phyloP scores from a whole-genome alignment of 2,797 vertebrate species.

The Gymnoscopelus braueri region DNA sequence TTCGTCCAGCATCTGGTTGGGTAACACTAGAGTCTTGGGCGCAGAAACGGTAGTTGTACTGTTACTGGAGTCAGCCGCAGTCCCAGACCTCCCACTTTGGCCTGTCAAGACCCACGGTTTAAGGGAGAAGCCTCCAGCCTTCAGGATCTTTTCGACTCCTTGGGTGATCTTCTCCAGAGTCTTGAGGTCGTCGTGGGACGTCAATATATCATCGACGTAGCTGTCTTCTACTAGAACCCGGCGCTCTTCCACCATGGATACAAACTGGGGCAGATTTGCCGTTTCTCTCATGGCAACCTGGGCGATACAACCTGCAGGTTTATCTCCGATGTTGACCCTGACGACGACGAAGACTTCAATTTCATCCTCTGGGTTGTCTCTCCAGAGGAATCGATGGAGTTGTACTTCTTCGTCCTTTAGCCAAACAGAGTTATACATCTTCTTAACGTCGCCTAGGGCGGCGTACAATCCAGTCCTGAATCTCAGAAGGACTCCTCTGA shows the following conservation, averaged over 20 bases:
- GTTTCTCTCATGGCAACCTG: slow-evolving; percentile 21
- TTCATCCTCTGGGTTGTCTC: slow-evolving; percentile 22
- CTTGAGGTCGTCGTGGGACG: not conserved
- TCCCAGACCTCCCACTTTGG: slow-evolving; percentile 12
- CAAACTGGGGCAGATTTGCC: slow-evolving; percentile 16
- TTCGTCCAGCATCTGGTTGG: slow-evolving; percentile 19
- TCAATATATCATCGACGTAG: slow-evolving; percentile 17
- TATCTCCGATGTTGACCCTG: slow-evolving; percentile 23
- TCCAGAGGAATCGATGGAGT: slow-evolving; percentile 37
- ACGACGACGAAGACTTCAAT: slow-evolving; percentile 18
- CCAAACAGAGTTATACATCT: slow-evolving; percentile 43
- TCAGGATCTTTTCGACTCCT: slow-evolving; percentile 27
- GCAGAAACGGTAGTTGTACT: not conserved
- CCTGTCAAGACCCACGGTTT: slow-evolving; percentile 6
- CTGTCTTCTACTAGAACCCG: slow-evolving; percentile 12
- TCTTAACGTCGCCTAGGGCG: slow-evolving; percentile 8
- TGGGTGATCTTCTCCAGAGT: not conserved
- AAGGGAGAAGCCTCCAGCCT: slow-evolving; percentile 16
- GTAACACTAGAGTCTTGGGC: slow-evolving; percentile 15
- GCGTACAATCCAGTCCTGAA: slow-evolving; percentile 22
- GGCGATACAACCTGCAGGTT: slow-evolving; percentile 13
- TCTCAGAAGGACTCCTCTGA: slow-evolving; percentile 14
- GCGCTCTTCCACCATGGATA: slow-evolving; percentile 9
- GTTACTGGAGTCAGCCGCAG: not conserved
- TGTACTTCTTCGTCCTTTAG: slow-evolving; percentile 28